A percentile compares a stretch with the other conserved stretches of the same genome.
phyloP scores from a whole-genome alignment of 2,797 vertebrate genomes.

The Ambastaia sidthimunki region DNA sequence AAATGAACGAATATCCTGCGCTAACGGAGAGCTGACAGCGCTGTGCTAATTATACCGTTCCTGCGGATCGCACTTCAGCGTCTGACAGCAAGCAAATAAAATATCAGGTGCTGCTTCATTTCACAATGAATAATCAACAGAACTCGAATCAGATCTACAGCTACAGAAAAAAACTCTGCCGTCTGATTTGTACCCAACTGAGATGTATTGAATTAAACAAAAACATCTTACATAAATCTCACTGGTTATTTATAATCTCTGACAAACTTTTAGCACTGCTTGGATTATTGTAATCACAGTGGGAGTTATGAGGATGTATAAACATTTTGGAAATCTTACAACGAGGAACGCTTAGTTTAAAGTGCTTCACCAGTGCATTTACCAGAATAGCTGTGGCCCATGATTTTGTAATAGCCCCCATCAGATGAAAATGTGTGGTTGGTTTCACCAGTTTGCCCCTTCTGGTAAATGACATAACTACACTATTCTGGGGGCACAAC shows the following conservation, averaged over 20 bases:
- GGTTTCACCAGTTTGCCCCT: too few relatives aligned
- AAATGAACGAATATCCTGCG: constrained; percentile 67
- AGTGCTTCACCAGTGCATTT: too few relatives aligned
- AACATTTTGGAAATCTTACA: too few relatives aligned
- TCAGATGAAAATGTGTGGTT: too few relatives aligned
- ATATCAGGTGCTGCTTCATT: constrained; percentile 38
- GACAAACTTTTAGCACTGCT: background rate
- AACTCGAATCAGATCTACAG: constrained; percentile 2
- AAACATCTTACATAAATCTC: background rate
- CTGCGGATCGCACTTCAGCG: constrained; percentile 54
- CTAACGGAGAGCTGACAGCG: constrained; percentile 64
- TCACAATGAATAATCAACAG: constrained; percentile 45
- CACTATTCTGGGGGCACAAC: too few relatives aligned
- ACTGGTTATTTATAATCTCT: background rate
- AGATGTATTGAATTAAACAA: background rate
- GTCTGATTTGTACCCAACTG: background rate
- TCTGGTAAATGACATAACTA: too few relatives aligned
- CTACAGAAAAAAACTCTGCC: constrained; percentile 5
- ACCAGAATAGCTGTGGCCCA: too few relatives aligned
- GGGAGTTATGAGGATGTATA: too few relatives aligned
- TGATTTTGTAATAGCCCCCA: too few relatives aligned
- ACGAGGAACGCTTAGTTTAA: too few relatives aligned
- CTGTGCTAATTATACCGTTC: constrained; percentile 52
- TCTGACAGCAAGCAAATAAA: constrained; percentile 52
- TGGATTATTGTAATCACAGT: too few relatives aligned